These are phyloP conservation scores for Pseudococcus jackbeardsleyi DNA, from an alignment of 2,888 invertebrate species.

Conservation along the genomic window DNA sequence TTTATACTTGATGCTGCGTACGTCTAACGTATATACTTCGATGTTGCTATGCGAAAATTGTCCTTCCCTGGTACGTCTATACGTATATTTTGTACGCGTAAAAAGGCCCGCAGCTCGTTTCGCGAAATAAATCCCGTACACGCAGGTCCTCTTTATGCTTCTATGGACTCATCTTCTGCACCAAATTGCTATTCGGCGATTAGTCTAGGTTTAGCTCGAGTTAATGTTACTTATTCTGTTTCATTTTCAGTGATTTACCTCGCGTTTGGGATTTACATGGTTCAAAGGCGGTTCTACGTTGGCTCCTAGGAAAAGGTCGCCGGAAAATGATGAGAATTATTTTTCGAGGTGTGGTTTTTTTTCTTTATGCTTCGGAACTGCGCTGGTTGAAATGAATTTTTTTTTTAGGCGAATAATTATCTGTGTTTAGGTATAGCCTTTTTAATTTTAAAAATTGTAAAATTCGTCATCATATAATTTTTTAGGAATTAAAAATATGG, in stretches of 20 bases:
- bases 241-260: neutral
- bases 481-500: no score
- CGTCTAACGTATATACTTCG: neutral
- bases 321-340: no score
- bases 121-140: neutral
- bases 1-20: neutral
- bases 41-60: neutral
- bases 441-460: no score
- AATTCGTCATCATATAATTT: no score
- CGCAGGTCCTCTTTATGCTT: conserved; percentile 10
- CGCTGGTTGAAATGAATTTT: no score
- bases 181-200: neutral
- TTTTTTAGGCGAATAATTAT: no score
- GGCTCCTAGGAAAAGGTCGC: neutral
- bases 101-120: neutral
- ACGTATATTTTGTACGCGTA: neutral
- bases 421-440: no score
- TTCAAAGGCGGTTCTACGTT: neutral
- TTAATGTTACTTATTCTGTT: neutral
- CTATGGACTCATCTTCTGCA: neutral
- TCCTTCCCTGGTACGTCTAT: neutral
- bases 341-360: no score
- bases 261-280: neutral
- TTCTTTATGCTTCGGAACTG: no score
- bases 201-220: neutral